Evolutionary conservation across 2,113 vertebrate genomes (phyloP), one percentile per base, ranked within the genome.

Genomic region (Bos javanicus): DNA sequence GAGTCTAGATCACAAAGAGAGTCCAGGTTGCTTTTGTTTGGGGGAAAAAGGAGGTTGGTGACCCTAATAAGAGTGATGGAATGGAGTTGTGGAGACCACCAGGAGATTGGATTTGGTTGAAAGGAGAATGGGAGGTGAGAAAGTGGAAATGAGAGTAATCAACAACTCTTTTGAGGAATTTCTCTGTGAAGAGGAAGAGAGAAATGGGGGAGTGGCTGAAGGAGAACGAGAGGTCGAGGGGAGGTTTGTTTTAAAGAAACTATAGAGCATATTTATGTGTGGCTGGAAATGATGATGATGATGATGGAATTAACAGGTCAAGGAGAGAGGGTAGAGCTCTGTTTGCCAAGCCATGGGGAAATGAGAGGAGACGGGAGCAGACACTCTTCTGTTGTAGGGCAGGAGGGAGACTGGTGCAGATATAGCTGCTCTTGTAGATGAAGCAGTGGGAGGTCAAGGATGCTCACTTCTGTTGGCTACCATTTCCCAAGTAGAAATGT

Each of bases 101-200:
- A 36, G 80, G 81, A 89, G 74, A 21, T 14, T 57, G 67, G 67
- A 87, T 46, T 59, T 48, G 82, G 59, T 21, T 23, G 25, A 48
- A 83, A 50, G 64, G 62, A 78, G 48, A 94, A 76, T n/a, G 46
- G 28, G 43, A 71, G 88, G 11, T 46, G 19, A 95, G 67, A 93
- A 97, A 96, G 94, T 87, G 80, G 97, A 98, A 96, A 93, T 87
- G 94, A 98, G 64, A 96, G 92, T 90, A 96, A 95, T 97, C 57
- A 78, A 86, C 52, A 57, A n/a, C 64, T 78, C 90, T 93, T 92
- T 91, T 86, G 76, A 96, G 76, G 56, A 94, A 74, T 96, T 97
- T 97, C 33, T 0, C 33, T 89, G 33, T 67, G 90, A 94, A 83
- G 62, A 54, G 88, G 91, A 96, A 96, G 62, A 92, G 62, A 85